Percentiles rank a stretch among this genome's conserved stretches.
Conservation (phyloP, 1,140 invertebrate species). For the Eupeodes corollae region DNA sequence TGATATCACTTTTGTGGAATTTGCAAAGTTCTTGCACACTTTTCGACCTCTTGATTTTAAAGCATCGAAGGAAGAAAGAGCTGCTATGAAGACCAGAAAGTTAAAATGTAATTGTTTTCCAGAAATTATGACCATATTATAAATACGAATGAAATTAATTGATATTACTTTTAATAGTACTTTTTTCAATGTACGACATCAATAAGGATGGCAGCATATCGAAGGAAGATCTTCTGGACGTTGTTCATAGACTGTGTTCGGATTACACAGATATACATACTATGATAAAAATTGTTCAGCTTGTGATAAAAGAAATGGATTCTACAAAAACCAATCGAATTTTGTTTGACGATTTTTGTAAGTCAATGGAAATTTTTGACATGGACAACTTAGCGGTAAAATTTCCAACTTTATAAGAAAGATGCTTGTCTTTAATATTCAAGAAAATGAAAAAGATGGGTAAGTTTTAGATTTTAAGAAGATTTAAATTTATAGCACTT, state of each 20-base stretch:
- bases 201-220: slow-evolving; percentile 1
- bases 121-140: too few relatives aligned
- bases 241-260: not conserved
- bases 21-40: not conserved
- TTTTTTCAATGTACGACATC: slow-evolving; percentile 2
- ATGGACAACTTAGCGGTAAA: not conserved
- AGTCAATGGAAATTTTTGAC: not conserved
- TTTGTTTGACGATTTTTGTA: not conserved
- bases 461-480: too few relatives aligned
- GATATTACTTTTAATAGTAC: too few relatives aligned
- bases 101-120: not conserved
- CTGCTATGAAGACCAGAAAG: not conserved
- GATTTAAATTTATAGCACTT: too few relatives aligned
- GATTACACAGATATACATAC: not conserved
- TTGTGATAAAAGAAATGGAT: slow-evolving; percentile 3
- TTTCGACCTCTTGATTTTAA: not conserved
- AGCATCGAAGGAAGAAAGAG: not conserved
- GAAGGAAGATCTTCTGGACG: not conserved
- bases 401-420: too few relatives aligned
- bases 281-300: not conserved
- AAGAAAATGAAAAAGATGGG: too few relatives aligned
- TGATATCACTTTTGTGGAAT: too few relatives aligned
- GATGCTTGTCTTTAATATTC: too few relatives aligned
- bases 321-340: not conserved
- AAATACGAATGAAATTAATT: too few relatives aligned